Evolutionary conservation across 2,888 invertebrate genomes (phyloP).

Genomic region (Hermaeophaga mercurialis): DNA sequence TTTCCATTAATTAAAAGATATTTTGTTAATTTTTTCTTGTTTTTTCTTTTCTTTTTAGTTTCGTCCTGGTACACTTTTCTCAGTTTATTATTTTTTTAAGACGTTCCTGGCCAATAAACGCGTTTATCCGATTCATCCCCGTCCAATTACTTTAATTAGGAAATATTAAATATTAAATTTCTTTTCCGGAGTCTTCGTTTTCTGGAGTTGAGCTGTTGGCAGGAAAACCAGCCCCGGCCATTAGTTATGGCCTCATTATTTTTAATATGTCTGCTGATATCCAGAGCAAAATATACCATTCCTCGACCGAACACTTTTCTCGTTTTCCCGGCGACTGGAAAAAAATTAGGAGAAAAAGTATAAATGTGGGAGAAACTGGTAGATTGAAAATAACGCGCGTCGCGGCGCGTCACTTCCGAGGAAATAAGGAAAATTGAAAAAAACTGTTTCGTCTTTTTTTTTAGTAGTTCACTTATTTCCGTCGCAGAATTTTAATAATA

Average conservation of each 20-base stretch:
- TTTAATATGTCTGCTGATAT: constrained; percentile 37
- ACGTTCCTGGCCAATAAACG: constrained; percentile 4
- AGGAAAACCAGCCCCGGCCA: constrained; percentile 18
- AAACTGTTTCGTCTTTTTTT: too few relatives aligned
- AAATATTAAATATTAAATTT: constrained; percentile 26
- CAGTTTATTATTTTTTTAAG: too few relatives aligned
- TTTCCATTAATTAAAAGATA: too few relatives aligned
- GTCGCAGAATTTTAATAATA: too few relatives aligned
- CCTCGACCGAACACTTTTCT: not conserved
- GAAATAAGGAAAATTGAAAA: too few relatives aligned
- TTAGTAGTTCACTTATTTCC: too few relatives aligned
- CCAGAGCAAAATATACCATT: constrained; percentile 26
- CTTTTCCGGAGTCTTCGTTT: constrained; percentile 8
- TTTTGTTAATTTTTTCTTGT: too few relatives aligned
- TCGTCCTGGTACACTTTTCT: too few relatives aligned
- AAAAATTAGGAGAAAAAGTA: constrained; percentile 15
- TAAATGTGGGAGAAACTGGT: too few relatives aligned
- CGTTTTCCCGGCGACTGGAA: not conserved
- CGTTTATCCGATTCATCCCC: constrained; percentile 21
- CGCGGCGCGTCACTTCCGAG: too few relatives aligned
- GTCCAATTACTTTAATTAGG: constrained; percentile 24
- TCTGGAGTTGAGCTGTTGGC: constrained; percentile 11
- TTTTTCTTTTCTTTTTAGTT: too few relatives aligned
- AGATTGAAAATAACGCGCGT: constrained; percentile 20
- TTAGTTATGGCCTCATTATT: constrained; percentile 44